These are phyloP conservation scores for Sycobia sp. DNA, from an alignment of 1,140 invertebrate genomes.

Conservation along the genomic window DNA sequence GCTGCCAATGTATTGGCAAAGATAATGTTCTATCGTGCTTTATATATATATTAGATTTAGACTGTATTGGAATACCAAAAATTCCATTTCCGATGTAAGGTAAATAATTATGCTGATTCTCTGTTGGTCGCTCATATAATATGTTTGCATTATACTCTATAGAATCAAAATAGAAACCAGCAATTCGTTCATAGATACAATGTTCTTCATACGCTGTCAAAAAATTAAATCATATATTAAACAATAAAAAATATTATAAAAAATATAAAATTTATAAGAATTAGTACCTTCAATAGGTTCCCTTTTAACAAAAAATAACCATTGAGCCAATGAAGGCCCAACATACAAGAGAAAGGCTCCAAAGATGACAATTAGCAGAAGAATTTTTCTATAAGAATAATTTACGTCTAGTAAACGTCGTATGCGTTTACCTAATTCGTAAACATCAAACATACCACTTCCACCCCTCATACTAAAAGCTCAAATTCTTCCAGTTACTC, in stretches of 20 bases:
- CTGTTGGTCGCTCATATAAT: slow-evolving; percentile 63
- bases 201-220: slow-evolving; percentile 64
- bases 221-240: slow-evolving; percentile 15
- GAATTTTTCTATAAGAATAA: slow-evolving; percentile 69
- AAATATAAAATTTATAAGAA: background rate
- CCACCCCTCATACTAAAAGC: slow-evolving; percentile 32
- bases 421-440: slow-evolving; percentile 63
- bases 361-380: slow-evolving; percentile 66
- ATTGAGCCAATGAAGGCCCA: slow-evolving; percentile 68
- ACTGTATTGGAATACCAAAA: slow-evolving; percentile 69
- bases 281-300: slow-evolving; percentile 56
- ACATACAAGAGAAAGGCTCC: slow-evolving; percentile 70
- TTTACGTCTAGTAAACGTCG: slow-evolving; percentile 67
- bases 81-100: slow-evolving; percentile 83
- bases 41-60: slow-evolving; percentile 71
- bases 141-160: slow-evolving; percentile 73
- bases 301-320: slow-evolving; percentile 62
- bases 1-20: slow-evolving; percentile 74
- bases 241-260: background rate
- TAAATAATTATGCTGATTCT: slow-evolving; percentile 67
- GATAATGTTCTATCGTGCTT: slow-evolving; percentile 75
- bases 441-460: slow-evolving; percentile 54
- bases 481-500: background rate
- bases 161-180: slow-evolving; percentile 65
- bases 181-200: slow-evolving; percentile 70